Base-by-base conservation (phyloP, 2,113 vertebrate species). In the Aythya baeri region DNA sequence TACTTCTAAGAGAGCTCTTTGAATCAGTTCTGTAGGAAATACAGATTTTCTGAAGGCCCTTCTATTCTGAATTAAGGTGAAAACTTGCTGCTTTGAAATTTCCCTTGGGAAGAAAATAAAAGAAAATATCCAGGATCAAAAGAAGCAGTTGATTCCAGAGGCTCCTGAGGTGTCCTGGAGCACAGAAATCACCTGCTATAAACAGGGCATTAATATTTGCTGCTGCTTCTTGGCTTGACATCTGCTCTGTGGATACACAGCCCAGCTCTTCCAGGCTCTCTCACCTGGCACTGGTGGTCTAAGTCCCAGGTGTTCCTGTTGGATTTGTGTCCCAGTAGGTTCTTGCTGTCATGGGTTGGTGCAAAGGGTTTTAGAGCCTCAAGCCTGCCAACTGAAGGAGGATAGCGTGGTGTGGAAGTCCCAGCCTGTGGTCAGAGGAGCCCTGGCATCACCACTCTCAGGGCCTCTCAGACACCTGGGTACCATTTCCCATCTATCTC, bases 371-470 rank as follows among this genome's bases (percentile, higher is more conserved):
- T 65, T 54, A 9, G 27, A 93, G 6, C 9, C 17, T 7, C 29
- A 82, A 17, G 13, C 1, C 17, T 41, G 13, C 7, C 27, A 4
- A 2, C 5, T 76, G 61, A 68, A 91, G 22, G 9, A 26, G 7
- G 17, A 3, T 22, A 32, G 8, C 15, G 38, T 46, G n/a, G 8
- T 66, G 21, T 61, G 11, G 21, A 55, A 4, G 22, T 70, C 31
- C 16, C 44, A 72, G 5, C 18, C 13, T 58, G 27, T 8, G 25
- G 14, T 36, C 31, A 66, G 21, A 70, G 31, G 15, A 80, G 7
- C 8, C 18, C n/a, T 59, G 57, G 10, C 36, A 59, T 25, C 70
- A 81, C 8, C 1, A 1, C 2, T 0, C 14, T 36, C 29, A 22
- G 0, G 15, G 11, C 3, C 67, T 17, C 4, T 29, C 72, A 86